These are phyloP conservation scores for Eupithecia dodoneata DNA, from an alignment of 2,888 invertebrate genomes.

Conservation along the genomic window DNA sequence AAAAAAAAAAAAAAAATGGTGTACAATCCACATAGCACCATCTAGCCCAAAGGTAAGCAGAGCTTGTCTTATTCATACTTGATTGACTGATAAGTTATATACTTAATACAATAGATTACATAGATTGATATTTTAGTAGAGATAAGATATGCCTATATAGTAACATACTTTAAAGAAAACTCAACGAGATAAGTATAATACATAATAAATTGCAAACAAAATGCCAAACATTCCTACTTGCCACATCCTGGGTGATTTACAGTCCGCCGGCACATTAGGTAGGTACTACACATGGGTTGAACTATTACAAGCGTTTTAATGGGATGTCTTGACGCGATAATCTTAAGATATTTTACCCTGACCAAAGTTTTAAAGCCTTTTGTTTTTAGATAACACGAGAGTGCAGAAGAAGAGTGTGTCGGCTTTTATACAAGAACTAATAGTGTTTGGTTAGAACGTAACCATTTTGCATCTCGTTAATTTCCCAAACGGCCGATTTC, in stretches of 20 bases:
- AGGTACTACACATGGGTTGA: conserved; percentile 35
- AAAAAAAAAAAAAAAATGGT: too few species aligned
- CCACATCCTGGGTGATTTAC: conserved; percentile 14
- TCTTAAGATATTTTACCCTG: conserved; percentile 1
- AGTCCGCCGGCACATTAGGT: conserved; percentile 9
- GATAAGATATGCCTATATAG: neutral
- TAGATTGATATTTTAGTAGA: too few species aligned
- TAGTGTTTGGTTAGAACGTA: neutral
- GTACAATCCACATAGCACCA: too few species aligned
- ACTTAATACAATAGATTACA: too few species aligned
- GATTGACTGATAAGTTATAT: too few species aligned
- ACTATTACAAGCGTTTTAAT: conserved; percentile 49
- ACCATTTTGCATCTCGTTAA: neutral
- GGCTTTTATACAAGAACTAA: neutral
- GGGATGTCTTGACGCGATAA: conserved; percentile 45
- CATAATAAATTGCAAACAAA: neutral
- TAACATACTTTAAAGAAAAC: neutral
- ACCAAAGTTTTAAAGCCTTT: neutral
- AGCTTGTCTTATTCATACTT: too few species aligned
- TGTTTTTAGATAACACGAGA: neutral
- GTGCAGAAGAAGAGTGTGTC: neutral
- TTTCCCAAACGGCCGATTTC: neutral
- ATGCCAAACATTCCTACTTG: conserved; percentile 3
- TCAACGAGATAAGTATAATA: neutral
- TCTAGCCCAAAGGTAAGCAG: too few species aligned